Evolutionary conservation across 2,113 vertebrate genomes (phyloP).

Genomic region (Vidua macroura): DNA sequence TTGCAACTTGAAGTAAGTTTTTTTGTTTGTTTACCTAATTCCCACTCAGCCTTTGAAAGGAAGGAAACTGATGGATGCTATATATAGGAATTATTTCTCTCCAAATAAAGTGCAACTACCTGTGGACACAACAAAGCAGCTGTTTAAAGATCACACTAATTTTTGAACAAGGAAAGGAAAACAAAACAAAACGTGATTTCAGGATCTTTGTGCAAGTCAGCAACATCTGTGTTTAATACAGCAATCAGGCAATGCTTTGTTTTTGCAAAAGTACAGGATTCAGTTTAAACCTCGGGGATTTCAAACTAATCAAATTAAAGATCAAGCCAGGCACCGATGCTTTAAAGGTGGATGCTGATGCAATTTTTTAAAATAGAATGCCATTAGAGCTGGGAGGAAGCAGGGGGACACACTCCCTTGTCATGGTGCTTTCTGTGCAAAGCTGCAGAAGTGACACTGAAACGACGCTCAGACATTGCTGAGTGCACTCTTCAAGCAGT

Average conservation of each 20-base stretch:
- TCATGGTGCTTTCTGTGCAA: neutral
- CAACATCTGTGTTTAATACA: conserved; percentile 10
- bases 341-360: neutral
- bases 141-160: conserved; percentile 25
- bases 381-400: neutral
- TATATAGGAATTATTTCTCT: conserved; percentile 8
- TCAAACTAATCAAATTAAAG: conserved; percentile 1
- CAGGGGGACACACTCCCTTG: neutral
- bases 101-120: conserved; percentile 11
- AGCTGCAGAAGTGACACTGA: neutral
- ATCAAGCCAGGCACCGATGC: neutral
- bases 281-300: neutral
- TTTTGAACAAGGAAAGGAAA: conserved; percentile 9
- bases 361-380: neutral
- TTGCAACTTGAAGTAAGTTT: neutral
- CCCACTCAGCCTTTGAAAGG: neutral
- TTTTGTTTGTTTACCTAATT: neutral
- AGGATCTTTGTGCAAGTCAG: neutral
- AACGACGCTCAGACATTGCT: neutral
- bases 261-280: neutral
- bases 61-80: conserved; percentile 1
- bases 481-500: neutral
- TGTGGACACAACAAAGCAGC: conserved; percentile 45
- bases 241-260: neutral
- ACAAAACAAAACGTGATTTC: neutral